These are phyloP conservation scores for Pseudorectes ferrugineus DNA, from an alignment of 2,113 vertebrate genomes.

Conservation along the genomic window DNA sequence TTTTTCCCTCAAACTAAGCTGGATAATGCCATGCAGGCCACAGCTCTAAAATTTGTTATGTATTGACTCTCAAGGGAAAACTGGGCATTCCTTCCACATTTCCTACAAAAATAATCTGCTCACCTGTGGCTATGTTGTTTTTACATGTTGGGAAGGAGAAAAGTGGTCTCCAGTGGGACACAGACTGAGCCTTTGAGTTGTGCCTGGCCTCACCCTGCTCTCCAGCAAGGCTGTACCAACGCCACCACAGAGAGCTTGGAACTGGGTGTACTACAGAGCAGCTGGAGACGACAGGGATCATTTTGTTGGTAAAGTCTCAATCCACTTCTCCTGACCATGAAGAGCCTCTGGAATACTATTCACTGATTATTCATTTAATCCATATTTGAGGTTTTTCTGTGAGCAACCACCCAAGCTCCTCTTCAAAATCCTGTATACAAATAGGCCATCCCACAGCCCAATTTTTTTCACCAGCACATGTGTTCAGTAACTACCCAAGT, in stretches of 20 bases:
- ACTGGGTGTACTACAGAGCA: background rate
- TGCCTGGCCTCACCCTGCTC: background rate
- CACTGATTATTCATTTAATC: background rate
- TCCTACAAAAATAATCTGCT: background rate
- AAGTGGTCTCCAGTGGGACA: accelerated
- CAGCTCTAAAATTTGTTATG: background rate
- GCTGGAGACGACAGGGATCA: accelerated
- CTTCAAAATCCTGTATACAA: background rate
- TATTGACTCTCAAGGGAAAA: background rate
- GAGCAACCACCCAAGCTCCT: background rate
- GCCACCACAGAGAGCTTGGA: accelerated
- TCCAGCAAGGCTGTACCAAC: background rate
- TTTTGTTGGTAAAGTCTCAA: background rate
- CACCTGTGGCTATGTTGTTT: background rate
- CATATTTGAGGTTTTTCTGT: background rate
- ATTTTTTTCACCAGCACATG: background rate
- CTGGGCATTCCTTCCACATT: background rate
- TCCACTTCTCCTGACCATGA: background rate
- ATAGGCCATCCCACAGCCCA: accelerated
- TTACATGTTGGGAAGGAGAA: accelerated
- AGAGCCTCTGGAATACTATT: background rate
- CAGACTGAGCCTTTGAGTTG: background rate
- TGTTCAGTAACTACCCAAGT: background rate
- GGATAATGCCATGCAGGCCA: background rate
- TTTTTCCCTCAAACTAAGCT: background rate